These are phyloP conservation scores for Sakesphorus luctuosus DNA, from an alignment of 2,113 vertebrate species.

Conservation along the genomic window DNA sequence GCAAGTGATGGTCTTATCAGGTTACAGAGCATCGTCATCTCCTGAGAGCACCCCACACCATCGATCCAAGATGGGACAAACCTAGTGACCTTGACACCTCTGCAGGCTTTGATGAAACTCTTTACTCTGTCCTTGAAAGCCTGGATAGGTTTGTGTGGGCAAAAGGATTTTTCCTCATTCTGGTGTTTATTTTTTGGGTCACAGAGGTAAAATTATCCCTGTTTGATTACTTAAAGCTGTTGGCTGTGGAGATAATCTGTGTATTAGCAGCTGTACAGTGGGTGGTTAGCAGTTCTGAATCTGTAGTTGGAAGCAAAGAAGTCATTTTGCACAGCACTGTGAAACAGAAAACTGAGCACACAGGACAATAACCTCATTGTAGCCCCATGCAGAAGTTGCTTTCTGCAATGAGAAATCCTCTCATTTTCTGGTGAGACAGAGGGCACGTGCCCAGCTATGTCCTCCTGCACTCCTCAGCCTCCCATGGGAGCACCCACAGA, in stretches of 20 bases:
- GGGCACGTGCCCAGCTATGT: rapidly evolving
- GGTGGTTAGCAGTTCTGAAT: slow-evolving; percentile 11
- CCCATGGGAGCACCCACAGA: neutral
- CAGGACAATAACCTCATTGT: neutral
- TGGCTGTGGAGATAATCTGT: slow-evolving; percentile 51
- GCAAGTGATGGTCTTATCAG: neutral
- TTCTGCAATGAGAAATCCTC: neutral
- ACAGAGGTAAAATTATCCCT: slow-evolving; percentile 57
- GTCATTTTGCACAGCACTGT: neutral
- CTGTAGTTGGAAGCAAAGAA: neutral
- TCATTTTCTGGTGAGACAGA: rapidly evolving
- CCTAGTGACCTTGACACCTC: neutral
- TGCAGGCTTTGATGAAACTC: neutral
- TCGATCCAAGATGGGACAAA: neutral
- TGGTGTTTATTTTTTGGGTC: slow-evolving; percentile 41
- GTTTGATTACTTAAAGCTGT: slow-evolving; percentile 65
- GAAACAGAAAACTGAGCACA: neutral
- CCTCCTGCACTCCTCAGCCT: neutral
- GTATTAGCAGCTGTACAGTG: slow-evolving; percentile 41
- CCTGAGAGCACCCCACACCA: neutral
- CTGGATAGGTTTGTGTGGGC: neutral
- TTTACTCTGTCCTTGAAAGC: slow-evolving; percentile 10
- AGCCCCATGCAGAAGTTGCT: neutral
- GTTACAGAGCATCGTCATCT: neutral
- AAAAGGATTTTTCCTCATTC: slow-evolving; percentile 9